A percentile compares a stretch with the other conserved stretches of the same genome.
Conservation (phyloP, 2,888 invertebrate genomes). For the Napeogenes inachia region DNA sequence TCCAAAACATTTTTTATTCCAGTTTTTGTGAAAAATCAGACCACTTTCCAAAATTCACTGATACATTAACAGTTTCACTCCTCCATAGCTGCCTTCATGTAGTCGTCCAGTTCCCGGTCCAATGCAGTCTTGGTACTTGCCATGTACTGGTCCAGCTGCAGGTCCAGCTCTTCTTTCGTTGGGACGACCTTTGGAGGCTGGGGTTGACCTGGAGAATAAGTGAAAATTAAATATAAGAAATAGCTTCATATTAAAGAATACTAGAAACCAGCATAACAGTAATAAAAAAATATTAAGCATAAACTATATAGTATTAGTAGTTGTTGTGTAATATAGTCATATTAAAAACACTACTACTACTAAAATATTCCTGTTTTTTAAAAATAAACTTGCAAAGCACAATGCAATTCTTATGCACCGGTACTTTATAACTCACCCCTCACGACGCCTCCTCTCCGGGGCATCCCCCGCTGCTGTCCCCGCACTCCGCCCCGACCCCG, state of each 20-base stretch:
- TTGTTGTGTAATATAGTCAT: too few species aligned
- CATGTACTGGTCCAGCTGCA: slow-evolving; percentile 85
- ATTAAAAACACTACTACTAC: too few species aligned
- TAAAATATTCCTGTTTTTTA: too few species aligned
- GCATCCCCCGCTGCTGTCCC: not conserved
- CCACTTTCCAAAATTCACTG: slow-evolving; percentile 5
- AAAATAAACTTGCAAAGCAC: too few species aligned
- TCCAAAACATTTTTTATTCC: too few species aligned
- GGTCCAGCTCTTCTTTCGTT: slow-evolving; percentile 80
- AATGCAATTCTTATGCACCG: too few species aligned
- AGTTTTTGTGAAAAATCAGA: not conserved
- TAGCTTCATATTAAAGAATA: not conserved
- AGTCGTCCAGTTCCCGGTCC: slow-evolving; percentile 77
- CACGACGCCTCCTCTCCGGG: too few species aligned
- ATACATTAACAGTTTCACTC: slow-evolving; percentile 7
- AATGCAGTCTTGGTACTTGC: slow-evolving; percentile 77
- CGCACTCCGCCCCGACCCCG: slow-evolving; percentile 11
- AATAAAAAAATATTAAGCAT: too few species aligned
- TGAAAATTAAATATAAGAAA: not conserved
- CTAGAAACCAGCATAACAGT: too few species aligned
- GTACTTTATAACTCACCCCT: slow-evolving; percentile 12
- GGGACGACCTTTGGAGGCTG: slow-evolving; percentile 39
- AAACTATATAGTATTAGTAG: too few species aligned
- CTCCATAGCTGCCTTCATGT: slow-evolving; percentile 55
- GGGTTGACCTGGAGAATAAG: slow-evolving; percentile 40